phyloP scores from a whole-genome alignment of 2,797 vertebrate genomes.

The Poecile montanus region DNA sequence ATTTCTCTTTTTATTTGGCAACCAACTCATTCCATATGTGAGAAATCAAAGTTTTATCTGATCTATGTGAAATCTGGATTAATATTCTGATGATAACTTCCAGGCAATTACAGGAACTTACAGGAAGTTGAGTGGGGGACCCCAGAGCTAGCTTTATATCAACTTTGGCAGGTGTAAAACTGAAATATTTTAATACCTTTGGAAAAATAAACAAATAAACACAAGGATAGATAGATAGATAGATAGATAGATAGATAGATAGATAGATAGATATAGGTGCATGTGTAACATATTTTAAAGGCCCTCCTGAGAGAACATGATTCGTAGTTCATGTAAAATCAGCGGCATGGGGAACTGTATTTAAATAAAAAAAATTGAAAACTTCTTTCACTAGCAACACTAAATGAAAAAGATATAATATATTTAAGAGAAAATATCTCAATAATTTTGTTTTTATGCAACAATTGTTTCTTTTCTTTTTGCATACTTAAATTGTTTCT shows the following conservation, averaged over 20 bases:
- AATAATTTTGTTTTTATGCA: neutral
- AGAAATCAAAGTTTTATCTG: neutral
- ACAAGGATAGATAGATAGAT: neutral
- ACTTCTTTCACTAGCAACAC: neutral
- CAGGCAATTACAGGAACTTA: neutral
- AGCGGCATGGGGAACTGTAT: neutral
- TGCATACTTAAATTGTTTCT: neutral
- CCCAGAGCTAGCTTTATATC: neutral
- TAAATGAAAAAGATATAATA: neutral
- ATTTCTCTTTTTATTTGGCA: neutral
- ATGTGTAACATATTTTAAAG: neutral
- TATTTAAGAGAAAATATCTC: neutral
- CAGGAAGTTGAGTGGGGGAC: fast-evolving
- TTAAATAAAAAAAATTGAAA: neutral
- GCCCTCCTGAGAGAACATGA: neutral
- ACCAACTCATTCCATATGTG: neutral
- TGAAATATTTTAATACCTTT: neutral
- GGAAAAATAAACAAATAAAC: neutral
- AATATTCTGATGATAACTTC: neutral
- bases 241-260: neutral
- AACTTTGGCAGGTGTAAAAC: neutral
- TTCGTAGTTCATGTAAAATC: neutral
- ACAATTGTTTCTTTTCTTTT: neutral
- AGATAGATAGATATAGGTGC: neutral
- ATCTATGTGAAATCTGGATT: neutral